A percentile compares a stretch with the other conserved stretches of the same genome.
These are phyloP conservation scores for Drosophila eugracilis DNA, from an alignment of 1,140 invertebrate genomes.

Conservation along the genomic window DNA sequence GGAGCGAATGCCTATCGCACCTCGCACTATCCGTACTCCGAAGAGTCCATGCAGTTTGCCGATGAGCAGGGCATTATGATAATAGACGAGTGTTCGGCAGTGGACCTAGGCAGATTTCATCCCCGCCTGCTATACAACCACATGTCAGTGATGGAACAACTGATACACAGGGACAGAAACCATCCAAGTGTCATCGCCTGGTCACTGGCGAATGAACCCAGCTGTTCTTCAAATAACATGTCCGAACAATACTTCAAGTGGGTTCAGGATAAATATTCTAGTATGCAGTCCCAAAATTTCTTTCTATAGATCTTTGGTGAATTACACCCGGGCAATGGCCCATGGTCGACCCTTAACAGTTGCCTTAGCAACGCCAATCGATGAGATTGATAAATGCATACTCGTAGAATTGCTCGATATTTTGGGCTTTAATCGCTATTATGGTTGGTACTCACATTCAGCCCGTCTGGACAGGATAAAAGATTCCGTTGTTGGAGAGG, in stretches of 20 bases:
- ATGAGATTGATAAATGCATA: conserved; percentile 65
- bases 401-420: conserved; percentile 89
- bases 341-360: conserved; percentile 89
- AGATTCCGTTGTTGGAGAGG: conserved; percentile 89
- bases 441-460: conserved; percentile 95
- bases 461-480: conserved; percentile 92
- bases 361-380: too few species aligned
- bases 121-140: conserved; percentile 90
- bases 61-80: conserved; percentile 97
- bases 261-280: conserved; percentile 49
- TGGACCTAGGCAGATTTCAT: conserved; percentile 89
- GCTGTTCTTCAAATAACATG: conserved; percentile 87
- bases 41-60: conserved; percentile 98
- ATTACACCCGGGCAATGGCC: conserved; percentile 85
- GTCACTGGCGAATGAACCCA: conserved; percentile 98
- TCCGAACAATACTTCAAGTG: conserved; percentile 94
- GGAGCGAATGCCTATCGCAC: conserved; percentile 98
- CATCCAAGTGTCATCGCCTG: conserved; percentile 97
- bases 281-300: too few species aligned
- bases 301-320: conserved; percentile 76
- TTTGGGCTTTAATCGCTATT: conserved; percentile 98
- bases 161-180: conserved; percentile 96
- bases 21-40: conserved; percentile 99
- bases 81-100: conserved; percentile 98
- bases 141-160: conserved; percentile 92